Evolutionary conservation across 2,797 vertebrate species (phyloP), one percentile per base, ranked within the genome.

Genomic region (Lacerta agilis): DNA sequence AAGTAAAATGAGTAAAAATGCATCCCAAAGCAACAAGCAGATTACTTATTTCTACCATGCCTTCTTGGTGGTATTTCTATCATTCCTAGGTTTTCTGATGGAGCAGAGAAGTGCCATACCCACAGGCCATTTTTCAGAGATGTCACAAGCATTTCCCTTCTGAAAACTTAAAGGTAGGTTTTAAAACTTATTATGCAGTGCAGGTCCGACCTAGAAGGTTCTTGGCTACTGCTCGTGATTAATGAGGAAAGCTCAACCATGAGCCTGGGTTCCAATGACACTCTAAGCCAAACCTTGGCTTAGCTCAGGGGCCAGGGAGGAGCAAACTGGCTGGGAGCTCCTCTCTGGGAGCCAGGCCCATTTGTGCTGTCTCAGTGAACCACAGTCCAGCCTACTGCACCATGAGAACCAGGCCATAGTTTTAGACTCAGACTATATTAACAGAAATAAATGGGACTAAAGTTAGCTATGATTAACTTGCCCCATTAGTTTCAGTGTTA

Each of bases 1-100:
- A 91, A 94, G 92, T 88, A 94, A 96, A 93, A 88, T 23, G 89
- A 94, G 93, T 86, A 90, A 90, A 94, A 29, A 61, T 45, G 91
- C 92, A 90, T 79, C 36, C 69, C 55, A 80, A 87, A 92, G 93
- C 86, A 93, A 87, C 85, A 91, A 92, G 86, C 69, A 89, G 79
- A 93, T 94, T 90, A 94, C 90, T 93, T 91, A 91, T 90, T 33
- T 49, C 67, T 94, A 91, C 91, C 88, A 92, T 86, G 92, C 93
- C 92, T 88, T 92, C 92, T 64, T 89, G 71, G 3, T 67, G 82
- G 71, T 29, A 69, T 89, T 67, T 91, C 7, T 20, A 81, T 77
- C 79, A 86, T 77, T 4, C 80, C 82, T 67, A 88, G 29, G 87
- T 93, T 83, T 86, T 80, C 45, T 78, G 87, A 87, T 86, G 91